phyloP scores from a whole-genome alignment of 1,140 invertebrate genomes.

The Fopius arisanus region DNA sequence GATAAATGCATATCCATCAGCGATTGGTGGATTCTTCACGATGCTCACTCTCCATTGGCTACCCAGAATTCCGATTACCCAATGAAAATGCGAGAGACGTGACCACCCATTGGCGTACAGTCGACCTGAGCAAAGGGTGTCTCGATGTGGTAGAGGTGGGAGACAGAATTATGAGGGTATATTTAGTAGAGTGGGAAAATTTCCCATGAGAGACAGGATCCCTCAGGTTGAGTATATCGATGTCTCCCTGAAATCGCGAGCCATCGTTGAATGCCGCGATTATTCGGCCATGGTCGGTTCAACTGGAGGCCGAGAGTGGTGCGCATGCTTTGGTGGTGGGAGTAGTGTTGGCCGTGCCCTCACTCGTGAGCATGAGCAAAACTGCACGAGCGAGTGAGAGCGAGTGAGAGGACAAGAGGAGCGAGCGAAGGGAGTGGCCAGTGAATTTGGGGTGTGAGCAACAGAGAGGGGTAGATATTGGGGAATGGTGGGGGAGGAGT shows the following conservation, averaged over 20 bases:
- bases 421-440: background rate
- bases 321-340: conserved; percentile 26
- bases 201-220: too few species aligned
- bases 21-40: too few species aligned
- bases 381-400: background rate
- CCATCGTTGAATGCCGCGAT: background rate
- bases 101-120: too few species aligned
- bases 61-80: background rate
- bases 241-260: background rate
- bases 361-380: background rate
- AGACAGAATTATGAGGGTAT: too few species aligned
- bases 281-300: background rate
- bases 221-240: too few species aligned
- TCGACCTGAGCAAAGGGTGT: too few species aligned
- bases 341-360: conserved; percentile 20
- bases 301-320: background rate
- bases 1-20: too few species aligned
- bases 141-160: too few species aligned
- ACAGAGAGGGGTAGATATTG: background rate
- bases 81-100: background rate
- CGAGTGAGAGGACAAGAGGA: background rate
- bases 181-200: too few species aligned
- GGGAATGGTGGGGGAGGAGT: background rate
- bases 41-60: too few species aligned
- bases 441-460: background rate